Evolutionary conservation across 1,140 invertebrate genomes (phyloP), one percentile per base, ranked within the genome.

Genomic region (Vanessa atalanta): DNA sequence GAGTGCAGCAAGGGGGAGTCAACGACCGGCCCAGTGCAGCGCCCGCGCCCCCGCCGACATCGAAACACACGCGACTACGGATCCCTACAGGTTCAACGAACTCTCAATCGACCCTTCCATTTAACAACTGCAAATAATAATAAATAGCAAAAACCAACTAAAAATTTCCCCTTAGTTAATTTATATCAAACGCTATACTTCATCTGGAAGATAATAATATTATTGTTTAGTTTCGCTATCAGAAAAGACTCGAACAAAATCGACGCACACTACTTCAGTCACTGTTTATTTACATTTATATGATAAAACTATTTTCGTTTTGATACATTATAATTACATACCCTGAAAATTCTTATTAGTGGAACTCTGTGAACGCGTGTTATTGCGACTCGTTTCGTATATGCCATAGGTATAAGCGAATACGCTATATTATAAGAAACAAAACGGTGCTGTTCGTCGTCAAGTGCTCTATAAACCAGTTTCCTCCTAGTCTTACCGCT

Each of bases 31-130:
- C 84, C 86, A 85, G 82, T 83, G 82, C 79, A 83, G 79, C 80
- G 77, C 74, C 77, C 81, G 83, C 83, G 81, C 82, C 84, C 85
- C 81, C 85, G 79, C 84, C 73, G 72, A 73, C 73, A 66, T 74
- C 81, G 73, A 84, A 82, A 85, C 85, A 80, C 77, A 85, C 82
- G 81, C 79, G 72, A 69, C 68, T 71, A 81, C 64, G 86, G 85
- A 85, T 83, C 88, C 89, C 88, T 86, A 82, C 73, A 70, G 84
- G 87, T 88, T 91, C 88, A 90, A 88, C 75, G 87, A 89, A 84
- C 87, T 75, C 65, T 72, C 65, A 20, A 79, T 57, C 80, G 82
- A 83, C 88, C 87, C 84, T 82, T 83, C 78, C 68, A 70, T 73
- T 64, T 74, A 77, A 73, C 72, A 83, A 82, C 82, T 79, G 76